Evolutionary conservation across 1,140 invertebrate genomes (phyloP), one percentile per base, ranked within the genome.

Genomic region (Trissolcus basalis): DNA sequence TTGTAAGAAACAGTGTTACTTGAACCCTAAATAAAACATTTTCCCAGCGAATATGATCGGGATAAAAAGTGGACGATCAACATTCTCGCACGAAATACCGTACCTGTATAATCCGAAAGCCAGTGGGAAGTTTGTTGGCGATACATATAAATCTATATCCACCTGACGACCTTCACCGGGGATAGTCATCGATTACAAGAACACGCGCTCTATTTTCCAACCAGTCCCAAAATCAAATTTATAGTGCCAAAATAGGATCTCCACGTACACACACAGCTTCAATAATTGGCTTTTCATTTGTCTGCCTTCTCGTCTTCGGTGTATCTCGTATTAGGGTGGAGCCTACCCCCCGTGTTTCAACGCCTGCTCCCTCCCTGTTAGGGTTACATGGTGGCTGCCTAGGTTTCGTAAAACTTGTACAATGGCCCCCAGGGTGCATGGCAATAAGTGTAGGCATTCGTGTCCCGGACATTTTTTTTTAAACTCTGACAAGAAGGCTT

Each of bases 391-490:
- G 69, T 77, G 73, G 78, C 76, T 77, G 77, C 41, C 77, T 63
- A 39, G 43, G 50, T 41, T 70, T 36, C 70, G 60, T 70, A 78
- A 72, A 82, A 69, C 65, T 67, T 77, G 65, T 55, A 84, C 83
- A 85, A 85, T 84, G 77, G 82, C 56, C 76, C 77, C 74, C 65
- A 64, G 82, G 82, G 83, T 85, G 84, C 79, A 82, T 81, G 80
- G 75, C 81, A 77, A 81, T 79, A 78, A 70, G 78, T 49, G 65
- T 36, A 81, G 75, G 77, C 78, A 83, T 80, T 68, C 68, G 69
- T 51, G 51, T 63, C 54, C 45, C 36, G 12, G 68, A 35, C 55
- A 74, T 82, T 71, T 74, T 82, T n/a, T 80, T 72, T 78, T 67
- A 60, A 70, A 60, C 63, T 77, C 51, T 54, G 69, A 78, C 71